phyloP scores from a whole-genome alignment of 2,797 vertebrate genomes.

The Taeniopygia guttata region DNA sequence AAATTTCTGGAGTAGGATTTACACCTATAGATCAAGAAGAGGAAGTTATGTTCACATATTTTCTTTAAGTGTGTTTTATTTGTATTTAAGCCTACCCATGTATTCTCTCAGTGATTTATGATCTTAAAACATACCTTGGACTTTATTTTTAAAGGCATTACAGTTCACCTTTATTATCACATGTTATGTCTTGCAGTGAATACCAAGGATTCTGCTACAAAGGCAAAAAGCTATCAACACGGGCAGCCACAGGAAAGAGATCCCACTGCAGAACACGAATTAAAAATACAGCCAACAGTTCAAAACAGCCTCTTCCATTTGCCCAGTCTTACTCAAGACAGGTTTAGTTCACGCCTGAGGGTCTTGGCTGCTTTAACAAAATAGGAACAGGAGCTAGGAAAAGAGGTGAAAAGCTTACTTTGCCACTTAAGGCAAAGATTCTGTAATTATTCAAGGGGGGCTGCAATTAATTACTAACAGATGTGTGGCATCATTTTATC shows the following conservation, averaged over 20 bases:
- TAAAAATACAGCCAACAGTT: not conserved
- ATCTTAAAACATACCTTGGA: not conserved
- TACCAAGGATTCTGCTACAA: not conserved
- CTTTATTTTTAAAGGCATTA: not conserved
- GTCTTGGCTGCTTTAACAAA: not conserved
- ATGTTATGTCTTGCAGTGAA: not conserved
- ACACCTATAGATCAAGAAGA: constrained; percentile 39
- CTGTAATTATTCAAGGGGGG: not conserved
- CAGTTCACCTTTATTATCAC: constrained; percentile 1
- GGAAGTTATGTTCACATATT: constrained; percentile 23
- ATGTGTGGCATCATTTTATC: not conserved
- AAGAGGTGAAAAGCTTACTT: not conserved
- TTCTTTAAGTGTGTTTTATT: constrained; percentile 17
- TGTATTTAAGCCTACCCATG: constrained; percentile 13
- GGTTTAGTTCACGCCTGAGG: not conserved
- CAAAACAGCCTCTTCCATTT: not conserved
- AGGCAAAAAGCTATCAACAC: not conserved
- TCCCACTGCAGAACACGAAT: not conserved
- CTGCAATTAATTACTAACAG: constrained; percentile 12
- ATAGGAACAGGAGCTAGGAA: not conserved
- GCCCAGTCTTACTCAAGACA: not conserved
- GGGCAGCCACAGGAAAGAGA: not conserved
- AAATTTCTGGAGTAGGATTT: constrained; percentile 32
- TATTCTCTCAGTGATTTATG: constrained; percentile 12
- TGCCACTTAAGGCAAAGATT: not conserved